A percentile compares a stretch with the other conserved stretches of the same genome.
phyloP scores from a whole-genome alignment of 1,140 invertebrate species.

The Dufourea novaeangliae region DNA sequence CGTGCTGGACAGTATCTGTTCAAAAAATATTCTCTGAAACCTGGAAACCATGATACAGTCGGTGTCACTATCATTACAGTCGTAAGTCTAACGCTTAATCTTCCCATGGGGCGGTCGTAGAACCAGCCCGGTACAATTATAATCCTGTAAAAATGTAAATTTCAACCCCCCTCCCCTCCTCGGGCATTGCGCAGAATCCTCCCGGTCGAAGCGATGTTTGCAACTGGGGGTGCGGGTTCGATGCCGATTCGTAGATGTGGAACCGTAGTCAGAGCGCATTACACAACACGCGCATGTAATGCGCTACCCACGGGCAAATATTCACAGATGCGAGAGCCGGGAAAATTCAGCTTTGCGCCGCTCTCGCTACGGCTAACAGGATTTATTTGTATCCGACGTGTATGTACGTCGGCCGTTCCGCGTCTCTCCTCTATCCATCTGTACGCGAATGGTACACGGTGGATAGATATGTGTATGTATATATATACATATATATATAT shows the following conservation, averaged over 20 bases:
- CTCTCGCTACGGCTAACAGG: slow-evolving; percentile 64
- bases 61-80: slow-evolving; percentile 58
- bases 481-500: slow-evolving; percentile 39
- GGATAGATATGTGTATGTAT: not conserved
- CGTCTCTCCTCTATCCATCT: slow-evolving; percentile 44
- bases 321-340: slow-evolving; percentile 68
- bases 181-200: not conserved
- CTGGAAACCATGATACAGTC: no score
- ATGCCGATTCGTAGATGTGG: slow-evolving; percentile 22
- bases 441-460: not conserved
- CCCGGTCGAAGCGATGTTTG: slow-evolving; percentile 35
- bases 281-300: slow-evolving; percentile 55
- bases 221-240: not conserved
- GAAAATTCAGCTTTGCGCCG: slow-evolving; percentile 67
- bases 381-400: slow-evolving; percentile 69
- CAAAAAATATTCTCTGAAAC: no score
- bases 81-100: slow-evolving; percentile 64
- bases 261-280: slow-evolving; percentile 40
- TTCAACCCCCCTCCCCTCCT: not conserved
- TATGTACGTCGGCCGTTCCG: slow-evolving; percentile 37
- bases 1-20: no score
- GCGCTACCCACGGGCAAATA: slow-evolving; percentile 67
- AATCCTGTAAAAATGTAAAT: slow-evolving; percentile 72
- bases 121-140: slow-evolving; percentile 14
- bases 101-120: slow-evolving; percentile 30